These are phyloP conservation scores for Turnix velox DNA, from an alignment of 2,113 vertebrate genomes.

Conservation along the genomic window DNA sequence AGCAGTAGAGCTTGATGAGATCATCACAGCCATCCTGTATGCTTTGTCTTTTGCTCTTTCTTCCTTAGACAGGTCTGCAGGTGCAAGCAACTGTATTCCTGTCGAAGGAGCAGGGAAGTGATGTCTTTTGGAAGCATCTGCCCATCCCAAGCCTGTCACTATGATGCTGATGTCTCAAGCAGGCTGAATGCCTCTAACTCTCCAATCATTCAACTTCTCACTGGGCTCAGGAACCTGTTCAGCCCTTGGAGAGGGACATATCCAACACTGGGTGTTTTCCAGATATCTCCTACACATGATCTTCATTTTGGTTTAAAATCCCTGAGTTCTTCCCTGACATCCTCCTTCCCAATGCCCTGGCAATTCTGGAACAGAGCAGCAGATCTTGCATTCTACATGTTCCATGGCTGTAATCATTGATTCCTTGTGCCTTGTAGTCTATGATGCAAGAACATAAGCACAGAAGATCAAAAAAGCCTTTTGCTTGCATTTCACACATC, in stretches of 20 bases:
- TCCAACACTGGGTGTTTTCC: too few species aligned
- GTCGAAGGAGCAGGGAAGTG: background rate
- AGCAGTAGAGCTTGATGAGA: background rate
- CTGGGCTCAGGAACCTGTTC: background rate
- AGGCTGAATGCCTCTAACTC: background rate
- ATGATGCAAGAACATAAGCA: background rate
- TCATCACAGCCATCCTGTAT: fast-evolving
- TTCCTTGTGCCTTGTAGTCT: background rate
- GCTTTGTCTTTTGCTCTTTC: background rate
- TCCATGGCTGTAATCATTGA: background rate
- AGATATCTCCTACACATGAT: too few species aligned
- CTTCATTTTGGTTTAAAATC: background rate
- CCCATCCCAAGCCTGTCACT: background rate
- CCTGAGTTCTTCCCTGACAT: background rate
- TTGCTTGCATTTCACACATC: background rate
- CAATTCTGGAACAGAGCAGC: background rate
- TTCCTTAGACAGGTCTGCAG: background rate
- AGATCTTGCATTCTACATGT: background rate
- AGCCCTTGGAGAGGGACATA: background rate
- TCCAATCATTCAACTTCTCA: background rate
- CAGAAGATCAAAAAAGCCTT: background rate
- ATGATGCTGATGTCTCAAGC: background rate
- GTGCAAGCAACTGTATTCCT: background rate
- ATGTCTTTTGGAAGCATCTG: background rate
- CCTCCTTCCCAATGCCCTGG: background rate